Evolutionary conservation across 2,888 invertebrate species (phyloP).

Genomic region (Antheraea yamamai): DNA sequence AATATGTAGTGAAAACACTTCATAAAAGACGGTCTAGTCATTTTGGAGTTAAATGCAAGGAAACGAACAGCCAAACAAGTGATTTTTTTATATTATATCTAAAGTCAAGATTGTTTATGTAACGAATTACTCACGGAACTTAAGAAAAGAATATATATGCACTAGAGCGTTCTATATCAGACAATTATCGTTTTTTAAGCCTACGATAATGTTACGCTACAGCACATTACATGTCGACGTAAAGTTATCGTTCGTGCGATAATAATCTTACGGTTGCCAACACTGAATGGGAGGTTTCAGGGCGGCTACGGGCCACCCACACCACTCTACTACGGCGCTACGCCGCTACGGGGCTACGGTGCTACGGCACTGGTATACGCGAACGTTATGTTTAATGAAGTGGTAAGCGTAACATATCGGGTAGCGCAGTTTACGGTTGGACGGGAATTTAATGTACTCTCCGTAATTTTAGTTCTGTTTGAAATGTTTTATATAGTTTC

Average conservation of each 20-base stretch:
- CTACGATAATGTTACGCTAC: not conserved
- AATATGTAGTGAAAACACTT: too few species aligned
- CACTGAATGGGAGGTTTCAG: slow-evolving; percentile 4
- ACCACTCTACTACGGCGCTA: slow-evolving; percentile 9
- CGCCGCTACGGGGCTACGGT: not conserved
- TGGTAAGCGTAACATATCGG: slow-evolving; percentile 34
- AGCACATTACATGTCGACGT: not conserved
- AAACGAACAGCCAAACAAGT: too few species aligned
- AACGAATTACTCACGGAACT: too few species aligned
- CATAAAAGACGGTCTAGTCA: too few species aligned
- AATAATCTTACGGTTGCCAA: slow-evolving; percentile 6
- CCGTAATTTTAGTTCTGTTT: slow-evolving; percentile 21
- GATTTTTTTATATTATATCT: too few species aligned
- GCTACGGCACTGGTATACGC: slow-evolving; percentile 18
- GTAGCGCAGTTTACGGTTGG: slow-evolving; percentile 26
- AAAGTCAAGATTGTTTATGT: too few species aligned
- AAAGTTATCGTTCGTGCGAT: not conserved
- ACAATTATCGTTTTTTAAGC: not conserved
- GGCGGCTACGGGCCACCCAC: not conserved
- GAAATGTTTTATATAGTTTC: not conserved
- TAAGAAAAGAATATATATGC: too few species aligned
- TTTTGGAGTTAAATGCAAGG: too few species aligned
- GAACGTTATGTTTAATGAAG: slow-evolving; percentile 31
- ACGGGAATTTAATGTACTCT: slow-evolving; percentile 19
- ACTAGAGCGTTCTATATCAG: too few species aligned